A percentile compares a stretch with the other conserved stretches of the same genome.
These are phyloP conservation scores for Vulpes lagopus DNA, from an alignment of 2,113 vertebrate species.

Conservation along the genomic window DNA sequence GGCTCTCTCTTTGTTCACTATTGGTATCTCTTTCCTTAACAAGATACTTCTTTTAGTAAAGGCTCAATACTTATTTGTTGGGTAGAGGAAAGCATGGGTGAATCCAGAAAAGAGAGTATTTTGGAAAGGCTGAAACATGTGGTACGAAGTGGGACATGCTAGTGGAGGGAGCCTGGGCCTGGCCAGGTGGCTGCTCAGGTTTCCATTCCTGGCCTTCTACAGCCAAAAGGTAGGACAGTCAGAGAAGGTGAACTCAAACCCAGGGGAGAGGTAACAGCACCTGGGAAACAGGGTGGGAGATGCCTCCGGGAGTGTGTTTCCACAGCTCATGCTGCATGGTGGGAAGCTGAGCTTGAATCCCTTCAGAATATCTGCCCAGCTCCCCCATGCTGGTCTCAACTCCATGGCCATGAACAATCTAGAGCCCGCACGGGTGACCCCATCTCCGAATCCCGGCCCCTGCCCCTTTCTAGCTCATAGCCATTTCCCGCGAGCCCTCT, in stretches of 20 bases:
- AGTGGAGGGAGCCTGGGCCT: background rate
- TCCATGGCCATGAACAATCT: too few relatives aligned
- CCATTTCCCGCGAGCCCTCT: background rate
- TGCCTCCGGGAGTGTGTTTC: fast-evolving
- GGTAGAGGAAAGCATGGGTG: too few relatives aligned
- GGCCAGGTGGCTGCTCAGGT: too few relatives aligned
- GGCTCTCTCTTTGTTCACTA: background rate
- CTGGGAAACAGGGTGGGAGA: fast-evolving
- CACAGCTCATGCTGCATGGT: too few relatives aligned
- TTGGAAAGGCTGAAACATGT: fast-evolving
- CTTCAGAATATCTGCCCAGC: fast-evolving
- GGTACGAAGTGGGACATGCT: fast-evolving
- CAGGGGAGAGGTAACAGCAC: fast-evolving
- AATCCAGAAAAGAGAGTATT: too few relatives aligned
- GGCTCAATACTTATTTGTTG: too few relatives aligned
- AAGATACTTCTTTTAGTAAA: background rate
- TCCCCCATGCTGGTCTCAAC: background rate
- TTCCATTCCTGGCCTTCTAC: background rate
- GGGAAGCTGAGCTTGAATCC: background rate
- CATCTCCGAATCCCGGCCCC: background rate
- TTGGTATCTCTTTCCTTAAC: background rate
- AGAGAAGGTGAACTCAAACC: background rate
- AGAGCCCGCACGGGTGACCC: fast-evolving
- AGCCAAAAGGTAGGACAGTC: background rate
- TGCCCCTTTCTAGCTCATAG: background rate